Evolutionary conservation across 2,888 invertebrate species (phyloP), one percentile per base, ranked within the genome.

Genomic region (Hemicrepidius hirtus): DNA sequence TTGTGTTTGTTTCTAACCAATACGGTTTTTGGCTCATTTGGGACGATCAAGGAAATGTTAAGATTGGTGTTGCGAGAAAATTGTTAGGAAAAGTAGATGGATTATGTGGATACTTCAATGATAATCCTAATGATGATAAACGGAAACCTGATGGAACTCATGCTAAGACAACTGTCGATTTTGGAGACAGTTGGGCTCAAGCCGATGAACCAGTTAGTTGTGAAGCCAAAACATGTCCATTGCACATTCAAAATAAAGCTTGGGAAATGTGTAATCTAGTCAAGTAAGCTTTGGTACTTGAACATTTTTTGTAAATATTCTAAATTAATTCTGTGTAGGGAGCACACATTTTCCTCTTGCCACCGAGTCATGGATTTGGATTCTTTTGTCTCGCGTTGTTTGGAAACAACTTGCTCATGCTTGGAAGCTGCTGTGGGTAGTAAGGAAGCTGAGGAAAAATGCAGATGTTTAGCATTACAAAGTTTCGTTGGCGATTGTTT

Each of bases 81-180:
- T 87, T 92, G 77, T 84, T 87, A 71, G 89, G 90, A 7, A 88
- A 89, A 46, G 92, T 95, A 0, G 94, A 94, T 80, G 96, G 96
- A 0, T 86, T 96, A 9, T 96, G 96, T 82, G 96, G 96, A 1
- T 92, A 90, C 71, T 94, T 91, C 84, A 94, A 94, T 85, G 92
- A 91, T 0, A 85, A 89, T 28, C 80, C 87, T 0, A 80, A 82
- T 49, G 94, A 95, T 84, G 96, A 96, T 82, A 91, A 92, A 59
- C 89, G 91, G 1, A 88, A 90, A 74, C 95, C 95, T 0, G 90
- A 91, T 83, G 95, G 95, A 0, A 82, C 81, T 0, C 81, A 88
- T 1, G 91, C 92, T 0, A 83, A 87, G 63, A 91, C 90, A 53
- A 92, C 92, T 0, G 89, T 89, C 21, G 92, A 93, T 77, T 96